phyloP scores from a whole-genome alignment of 2,888 invertebrate species.

The Amphipyra tragopoginis region DNA sequence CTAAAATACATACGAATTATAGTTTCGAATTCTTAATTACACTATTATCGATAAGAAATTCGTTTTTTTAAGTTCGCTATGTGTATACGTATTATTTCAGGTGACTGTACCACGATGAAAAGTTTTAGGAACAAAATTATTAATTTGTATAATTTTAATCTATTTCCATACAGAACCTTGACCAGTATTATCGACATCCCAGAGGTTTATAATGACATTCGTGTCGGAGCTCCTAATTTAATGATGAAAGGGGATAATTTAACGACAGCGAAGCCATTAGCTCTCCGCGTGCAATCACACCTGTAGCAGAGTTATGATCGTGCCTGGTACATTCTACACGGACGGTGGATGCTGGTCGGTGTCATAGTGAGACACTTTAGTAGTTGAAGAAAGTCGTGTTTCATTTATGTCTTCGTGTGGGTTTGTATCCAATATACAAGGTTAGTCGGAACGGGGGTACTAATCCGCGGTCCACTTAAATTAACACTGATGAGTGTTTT shows the following conservation, averaged over 20 bases:
- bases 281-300: slow-evolving; percentile 65
- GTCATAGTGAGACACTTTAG: slow-evolving; percentile 9
- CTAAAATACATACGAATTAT: too few relatives aligned
- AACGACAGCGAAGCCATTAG: slow-evolving; percentile 65
- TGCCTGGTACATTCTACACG: slow-evolving; percentile 41
- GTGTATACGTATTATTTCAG: too few relatives aligned
- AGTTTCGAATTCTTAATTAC: too few relatives aligned
- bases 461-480: too few relatives aligned
- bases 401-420: neutral
- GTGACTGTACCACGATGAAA: too few relatives aligned
- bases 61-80: too few relatives aligned
- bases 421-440: too few relatives aligned
- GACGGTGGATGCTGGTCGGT: neutral
- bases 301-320: slow-evolving; percentile 62
- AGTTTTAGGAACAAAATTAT: too few relatives aligned
- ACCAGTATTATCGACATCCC: neutral
- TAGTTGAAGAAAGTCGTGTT: slow-evolving; percentile 10
- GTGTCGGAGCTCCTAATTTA: slow-evolving; percentile 70
- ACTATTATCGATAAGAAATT: too few relatives aligned
- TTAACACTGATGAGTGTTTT: too few relatives aligned
- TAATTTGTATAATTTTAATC: neutral
- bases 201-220: slow-evolving; percentile 43
- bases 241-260: slow-evolving; percentile 72
- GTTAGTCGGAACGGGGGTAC: too few relatives aligned
- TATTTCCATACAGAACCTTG: neutral